Evolutionary conservation across 2,113 vertebrate genomes (phyloP).

Genomic region (Urocolius indicus): DNA sequence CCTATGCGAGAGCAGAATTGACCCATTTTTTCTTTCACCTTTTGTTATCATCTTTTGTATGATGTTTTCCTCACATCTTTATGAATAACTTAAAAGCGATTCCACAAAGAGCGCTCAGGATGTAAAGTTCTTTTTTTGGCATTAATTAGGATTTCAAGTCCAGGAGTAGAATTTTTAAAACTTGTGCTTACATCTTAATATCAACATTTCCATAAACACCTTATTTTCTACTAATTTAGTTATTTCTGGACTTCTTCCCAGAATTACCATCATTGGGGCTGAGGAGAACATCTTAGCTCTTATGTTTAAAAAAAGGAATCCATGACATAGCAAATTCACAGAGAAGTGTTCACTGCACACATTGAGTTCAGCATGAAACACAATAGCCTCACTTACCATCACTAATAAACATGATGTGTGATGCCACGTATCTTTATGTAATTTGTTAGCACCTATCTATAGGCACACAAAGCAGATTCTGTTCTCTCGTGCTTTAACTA

Average conservation of each 20-base stretch:
- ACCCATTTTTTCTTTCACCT: background rate
- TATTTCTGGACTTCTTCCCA: background rate
- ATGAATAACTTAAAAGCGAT: background rate
- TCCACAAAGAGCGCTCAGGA: background rate
- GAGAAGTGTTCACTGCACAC: background rate
- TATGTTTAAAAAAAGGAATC: background rate
- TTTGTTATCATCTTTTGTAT: background rate
- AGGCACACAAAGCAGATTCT: background rate
- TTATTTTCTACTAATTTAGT: background rate
- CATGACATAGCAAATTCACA: background rate
- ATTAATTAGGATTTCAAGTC: background rate
- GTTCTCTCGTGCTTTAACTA: background rate
- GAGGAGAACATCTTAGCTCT: background rate
- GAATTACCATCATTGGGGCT: background rate
- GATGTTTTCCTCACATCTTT: background rate
- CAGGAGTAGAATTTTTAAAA: background rate
- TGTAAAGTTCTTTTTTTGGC: background rate
- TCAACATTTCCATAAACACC: background rate
- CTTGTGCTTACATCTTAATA: background rate
- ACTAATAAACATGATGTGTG: background rate
- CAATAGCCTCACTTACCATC: background rate
- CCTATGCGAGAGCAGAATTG: background rate
- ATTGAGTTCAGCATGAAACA: background rate
- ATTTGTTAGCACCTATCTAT: background rate
- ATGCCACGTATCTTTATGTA: background rate